These are phyloP conservation scores for Toxotes lorentzi DNA, from an alignment of 2,797 vertebrate species.

Conservation along the genomic window DNA sequence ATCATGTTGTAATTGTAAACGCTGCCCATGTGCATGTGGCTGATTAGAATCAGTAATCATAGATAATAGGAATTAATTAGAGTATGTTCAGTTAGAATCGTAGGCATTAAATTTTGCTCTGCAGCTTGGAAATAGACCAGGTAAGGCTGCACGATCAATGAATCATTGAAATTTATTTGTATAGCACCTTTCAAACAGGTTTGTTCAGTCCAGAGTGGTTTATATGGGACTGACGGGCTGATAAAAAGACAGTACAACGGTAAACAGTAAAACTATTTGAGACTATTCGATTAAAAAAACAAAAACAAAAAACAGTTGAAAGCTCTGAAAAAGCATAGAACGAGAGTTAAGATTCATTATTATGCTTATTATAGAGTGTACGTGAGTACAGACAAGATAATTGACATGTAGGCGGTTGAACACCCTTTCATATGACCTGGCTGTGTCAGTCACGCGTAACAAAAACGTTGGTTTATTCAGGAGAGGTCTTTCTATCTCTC, in stretches of 20 bases:
- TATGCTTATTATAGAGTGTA: neutral
- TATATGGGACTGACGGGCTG: neutral
- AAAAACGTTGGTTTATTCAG: constrained; percentile 60
- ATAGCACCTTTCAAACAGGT: no score
- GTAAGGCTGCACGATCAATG: neutral
- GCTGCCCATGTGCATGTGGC: neutral
- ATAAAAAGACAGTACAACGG: neutral
- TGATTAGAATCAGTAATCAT: constrained; percentile 24
- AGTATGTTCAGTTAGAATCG: neutral
- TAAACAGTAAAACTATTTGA: neutral
- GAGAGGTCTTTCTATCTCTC: constrained; percentile 41
- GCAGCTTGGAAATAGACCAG: neutral
- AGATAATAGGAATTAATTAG: neutral
- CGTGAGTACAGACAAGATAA: constrained; percentile 11
- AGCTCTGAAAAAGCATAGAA: neutral
- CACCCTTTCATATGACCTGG: constrained; percentile 44
- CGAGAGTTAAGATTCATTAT: neutral
- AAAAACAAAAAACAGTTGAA: neutral
- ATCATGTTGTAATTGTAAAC: constrained; percentile 22
- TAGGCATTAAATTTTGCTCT: neutral
- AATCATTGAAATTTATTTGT: neutral
- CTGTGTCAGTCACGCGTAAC: constrained; percentile 42
- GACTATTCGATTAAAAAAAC: neutral
- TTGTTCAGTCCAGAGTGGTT: neutral
- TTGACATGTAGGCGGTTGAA: constrained; percentile 16